Evolutionary conservation across 2,888 invertebrate genomes (phyloP).

Genomic region (Eupithecia abbreviata): DNA sequence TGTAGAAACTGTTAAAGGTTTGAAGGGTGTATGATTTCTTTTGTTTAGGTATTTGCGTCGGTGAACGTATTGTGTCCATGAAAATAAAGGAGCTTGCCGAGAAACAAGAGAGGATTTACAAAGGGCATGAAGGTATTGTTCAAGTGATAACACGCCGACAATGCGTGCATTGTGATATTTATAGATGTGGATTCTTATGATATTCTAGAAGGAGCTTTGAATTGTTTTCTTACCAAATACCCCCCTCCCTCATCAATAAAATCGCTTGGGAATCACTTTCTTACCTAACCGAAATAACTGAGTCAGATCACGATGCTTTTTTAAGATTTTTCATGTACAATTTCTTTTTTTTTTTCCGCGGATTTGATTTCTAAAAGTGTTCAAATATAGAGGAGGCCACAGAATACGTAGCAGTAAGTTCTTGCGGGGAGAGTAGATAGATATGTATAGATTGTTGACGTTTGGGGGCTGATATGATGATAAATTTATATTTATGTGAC

Average conservation of each 20-base stretch:
- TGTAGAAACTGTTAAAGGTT: not conserved
- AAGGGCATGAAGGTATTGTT: conserved; percentile 26
- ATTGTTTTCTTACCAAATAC: not conserved
- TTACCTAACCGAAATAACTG: no score
- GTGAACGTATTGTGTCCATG: conserved; percentile 22
- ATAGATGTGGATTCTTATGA: conserved; percentile 23
- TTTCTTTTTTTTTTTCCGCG: no score
- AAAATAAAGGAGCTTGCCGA: conserved; percentile 16
- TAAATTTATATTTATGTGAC: not conserved
- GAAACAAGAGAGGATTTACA: conserved; percentile 30
- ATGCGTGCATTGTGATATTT: conserved; percentile 32
- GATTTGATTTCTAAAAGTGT: no score
- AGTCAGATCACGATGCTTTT: no score
- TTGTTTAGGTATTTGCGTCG: conserved; percentile 11
- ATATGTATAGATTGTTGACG: not conserved
- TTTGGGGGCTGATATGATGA: not conserved
- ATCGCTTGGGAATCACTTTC: no score
- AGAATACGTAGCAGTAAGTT: no score
- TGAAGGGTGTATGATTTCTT: not conserved
- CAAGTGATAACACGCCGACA: conserved; percentile 31
- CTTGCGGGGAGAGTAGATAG: no score
- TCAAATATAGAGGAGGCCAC: no score
- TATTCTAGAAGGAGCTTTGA: not conserved
- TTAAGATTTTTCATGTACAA: no score
- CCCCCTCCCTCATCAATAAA: not conserved